A percentile compares a stretch with the other conserved stretches of the same genome.
Conservation (phyloP, 2,113 vertebrate species). For the Herpailurus yagouaroundi region DNA sequence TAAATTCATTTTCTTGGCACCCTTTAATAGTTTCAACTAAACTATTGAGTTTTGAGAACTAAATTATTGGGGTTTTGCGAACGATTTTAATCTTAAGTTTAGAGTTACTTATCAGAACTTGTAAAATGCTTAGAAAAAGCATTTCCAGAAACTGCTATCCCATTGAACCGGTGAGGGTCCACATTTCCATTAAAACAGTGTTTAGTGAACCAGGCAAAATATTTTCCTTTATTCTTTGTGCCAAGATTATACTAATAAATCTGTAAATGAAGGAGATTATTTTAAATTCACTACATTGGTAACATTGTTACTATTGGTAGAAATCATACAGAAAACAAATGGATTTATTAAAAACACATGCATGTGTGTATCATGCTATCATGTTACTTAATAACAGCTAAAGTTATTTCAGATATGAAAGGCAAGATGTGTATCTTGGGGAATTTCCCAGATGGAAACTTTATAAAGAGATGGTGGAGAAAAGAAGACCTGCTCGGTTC, state of each 20-base stretch:
- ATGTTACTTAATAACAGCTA: neutral
- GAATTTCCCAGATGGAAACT: neutral
- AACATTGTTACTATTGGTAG: neutral
- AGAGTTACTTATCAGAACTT: neutral
- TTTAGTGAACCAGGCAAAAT: neutral
- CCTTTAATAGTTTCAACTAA: neutral
- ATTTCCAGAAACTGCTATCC: neutral
- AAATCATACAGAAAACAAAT: neutral
- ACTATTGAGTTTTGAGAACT: no score
- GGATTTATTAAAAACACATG: neutral
- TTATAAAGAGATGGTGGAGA: neutral
- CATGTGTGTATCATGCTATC: neutral
- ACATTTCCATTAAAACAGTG: neutral
- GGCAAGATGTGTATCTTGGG: neutral
- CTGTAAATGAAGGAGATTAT: neutral
- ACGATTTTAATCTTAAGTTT: neutral
- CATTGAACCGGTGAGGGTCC: neutral
- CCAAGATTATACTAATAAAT: neutral
- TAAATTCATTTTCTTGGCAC: neutral
- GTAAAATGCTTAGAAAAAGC: neutral
- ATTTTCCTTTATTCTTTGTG: neutral
- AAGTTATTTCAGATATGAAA: neutral
- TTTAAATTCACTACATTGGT: neutral
- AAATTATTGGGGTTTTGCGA: neutral
- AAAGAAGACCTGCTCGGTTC: neutral